Evolutionary conservation across 2,113 vertebrate species (phyloP), one percentile per base, ranked within the genome.

Genomic region (Aphelocoma coerulescens): DNA sequence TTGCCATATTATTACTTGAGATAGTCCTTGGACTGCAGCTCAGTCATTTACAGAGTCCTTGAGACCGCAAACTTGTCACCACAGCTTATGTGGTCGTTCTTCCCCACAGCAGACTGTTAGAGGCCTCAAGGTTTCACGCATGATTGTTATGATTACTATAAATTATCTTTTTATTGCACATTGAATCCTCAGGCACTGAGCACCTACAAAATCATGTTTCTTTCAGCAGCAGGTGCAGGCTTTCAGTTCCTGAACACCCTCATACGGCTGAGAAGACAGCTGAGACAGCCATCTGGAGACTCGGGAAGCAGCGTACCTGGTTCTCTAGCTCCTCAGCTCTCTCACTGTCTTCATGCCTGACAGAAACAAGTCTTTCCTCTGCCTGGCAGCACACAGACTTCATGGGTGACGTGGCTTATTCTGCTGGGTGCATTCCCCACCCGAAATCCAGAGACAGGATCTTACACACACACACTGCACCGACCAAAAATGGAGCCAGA

Each of bases 131-230:
- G 88, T 85, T 95, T 94, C 72, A 89, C 54, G 37, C 0, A 0
- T 91, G 83, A 93, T 92, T 89, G 83, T 92, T 95, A 92, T 74
- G 72, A 96, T 93, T 96, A 91, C 93, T 95, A 89, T 96, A 93
- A 96, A 94, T 95, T 94, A 87, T 78, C 39, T 81, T 92, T 92
- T 92, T 89, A 95, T 88, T 78, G 57, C 80, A 72, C 88, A 66
- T 26, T 81, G 65, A 92, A 37, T 71, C 79, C 54, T 93, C 57
- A 81, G 65, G 66, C 68, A 68, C 39, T 0, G 0, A 81, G 43
- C 55, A 95, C 76, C 95, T 93, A 91, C 65, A 35, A 91, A 93
- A 92, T 84, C 83, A 59, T 90, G 83, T 84, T 95, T 63, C 79
- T 83, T 83, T 90, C 91, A 93, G 88, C 58, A 91, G 81, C 82